These are phyloP conservation scores for Leptestheria dahalacensis DNA, from an alignment of 1,140 invertebrate genomes.

Conservation along the genomic window DNA sequence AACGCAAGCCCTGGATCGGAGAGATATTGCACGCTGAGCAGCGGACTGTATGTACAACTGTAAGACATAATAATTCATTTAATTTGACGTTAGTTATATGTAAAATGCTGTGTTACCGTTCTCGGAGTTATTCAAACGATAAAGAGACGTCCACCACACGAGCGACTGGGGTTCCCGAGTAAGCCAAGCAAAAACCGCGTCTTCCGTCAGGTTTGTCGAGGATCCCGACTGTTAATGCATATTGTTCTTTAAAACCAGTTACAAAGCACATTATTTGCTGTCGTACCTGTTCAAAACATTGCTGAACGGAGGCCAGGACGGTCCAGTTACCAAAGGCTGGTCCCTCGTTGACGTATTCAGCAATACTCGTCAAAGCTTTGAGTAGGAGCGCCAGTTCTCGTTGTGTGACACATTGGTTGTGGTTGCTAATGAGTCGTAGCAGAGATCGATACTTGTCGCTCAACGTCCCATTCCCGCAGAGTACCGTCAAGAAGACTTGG, in stretches of 20 bases:
- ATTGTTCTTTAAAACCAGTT: not conserved
- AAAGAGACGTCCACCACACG: constrained; percentile 42
- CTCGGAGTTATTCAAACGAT: constrained; percentile 38
- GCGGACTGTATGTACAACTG: constrained; percentile 38
- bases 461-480: constrained; percentile 38
- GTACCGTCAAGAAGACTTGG: constrained; percentile 41
- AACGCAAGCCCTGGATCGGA: constrained; percentile 40
- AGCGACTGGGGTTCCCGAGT: constrained; percentile 40
- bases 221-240: constrained; percentile 30
- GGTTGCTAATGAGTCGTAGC: constrained; percentile 44
- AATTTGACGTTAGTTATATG: not conserved
- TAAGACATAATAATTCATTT: constrained; percentile 21
- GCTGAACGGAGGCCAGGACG: constrained; percentile 38
- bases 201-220: constrained; percentile 36
- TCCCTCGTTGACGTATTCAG: constrained; percentile 39
- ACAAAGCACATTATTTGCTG: not conserved
- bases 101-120: constrained; percentile 26
- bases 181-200: constrained; percentile 39
- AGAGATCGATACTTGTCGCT: constrained; percentile 45
- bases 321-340: constrained; percentile 35
- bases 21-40: constrained; percentile 39
- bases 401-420: constrained; percentile 44
- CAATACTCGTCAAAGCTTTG: constrained; percentile 34
- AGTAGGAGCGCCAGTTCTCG: constrained; percentile 38
- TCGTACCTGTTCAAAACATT: constrained; percentile 41